phyloP scores from a whole-genome alignment of 2,113 vertebrate species.

The Arizona elegans region DNA sequence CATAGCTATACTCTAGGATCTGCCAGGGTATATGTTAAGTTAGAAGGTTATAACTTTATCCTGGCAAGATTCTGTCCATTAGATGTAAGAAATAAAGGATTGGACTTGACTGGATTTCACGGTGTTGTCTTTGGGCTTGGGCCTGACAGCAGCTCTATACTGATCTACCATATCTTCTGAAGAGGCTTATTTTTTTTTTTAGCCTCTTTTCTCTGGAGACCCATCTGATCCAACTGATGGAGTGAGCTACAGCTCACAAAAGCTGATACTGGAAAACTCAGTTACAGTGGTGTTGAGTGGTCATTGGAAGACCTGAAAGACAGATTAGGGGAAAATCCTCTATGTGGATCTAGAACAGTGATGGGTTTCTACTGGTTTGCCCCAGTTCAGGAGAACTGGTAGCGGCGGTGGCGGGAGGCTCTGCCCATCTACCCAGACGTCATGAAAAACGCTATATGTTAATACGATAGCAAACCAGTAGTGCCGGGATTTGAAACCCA shows the following conservation, averaged over 20 bases:
- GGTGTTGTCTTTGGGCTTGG: neutral
- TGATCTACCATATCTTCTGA: neutral
- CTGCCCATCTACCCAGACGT: too few species aligned
- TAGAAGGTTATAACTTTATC: neutral
- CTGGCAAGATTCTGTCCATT: neutral
- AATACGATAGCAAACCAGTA: too few species aligned
- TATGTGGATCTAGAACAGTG: neutral
- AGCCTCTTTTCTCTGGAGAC: neutral
- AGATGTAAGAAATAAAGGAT: neutral
- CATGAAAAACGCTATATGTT: too few species aligned
- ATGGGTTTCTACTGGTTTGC: too few species aligned
- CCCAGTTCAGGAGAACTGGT: too few species aligned
- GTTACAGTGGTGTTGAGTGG: neutral
- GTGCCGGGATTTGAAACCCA: too few species aligned
- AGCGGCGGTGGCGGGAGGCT: too few species aligned
- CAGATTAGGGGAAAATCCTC: neutral
- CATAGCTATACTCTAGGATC: neutral
- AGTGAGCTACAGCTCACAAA: neutral
- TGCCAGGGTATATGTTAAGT: neutral
- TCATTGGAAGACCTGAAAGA: neutral
- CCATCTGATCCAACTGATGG: neutral
- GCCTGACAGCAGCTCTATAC: neutral
- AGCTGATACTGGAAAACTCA: neutral
- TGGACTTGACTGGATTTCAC: neutral
- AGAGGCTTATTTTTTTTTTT: neutral